Base-by-base conservation (phyloP, 2,113 vertebrate species). In the Otolemur garnettii region DNA sequence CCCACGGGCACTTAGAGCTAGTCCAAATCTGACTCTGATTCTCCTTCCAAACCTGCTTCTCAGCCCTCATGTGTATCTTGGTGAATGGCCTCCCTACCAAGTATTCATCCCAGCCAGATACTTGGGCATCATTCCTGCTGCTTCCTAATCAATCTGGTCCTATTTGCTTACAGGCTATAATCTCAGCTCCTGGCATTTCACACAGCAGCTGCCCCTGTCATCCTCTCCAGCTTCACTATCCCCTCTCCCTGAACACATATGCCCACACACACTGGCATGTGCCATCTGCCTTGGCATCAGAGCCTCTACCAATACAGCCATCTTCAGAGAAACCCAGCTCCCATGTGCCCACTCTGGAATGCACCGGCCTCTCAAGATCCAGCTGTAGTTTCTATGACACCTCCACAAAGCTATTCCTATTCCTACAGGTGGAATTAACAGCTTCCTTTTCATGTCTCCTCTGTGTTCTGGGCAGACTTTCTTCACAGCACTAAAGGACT, bases 251-350 rank as follows among this genome's bases (percentile, higher is more conserved):
- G 22, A 12, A 22, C 7, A 42, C 5, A 7, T 42, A n/a, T 7
- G 33, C 15, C 28, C 30, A 45, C 64, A 69, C 7, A 21, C 17
- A 7, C 4, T 24, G 18, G 77, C 26, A 71, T 7, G 77, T 17
- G 38, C 71, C 3, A 4, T 14, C 35, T 24, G 21, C n/a, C 55
- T 24, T 35, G 3, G 0, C 0, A 30, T 8, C 45, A 38, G 50
- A 17, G 9, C 15, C 60, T 50, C 64, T 30, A 22, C 35, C 26
- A 7, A 28, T 24, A 64, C 24, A 38, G 21, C 33, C 57, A 55
- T 35, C 21, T 89, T 64, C 75, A 17, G 53, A 33, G 55, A 50
- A 69, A 19, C 11, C 10, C 38, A 18, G 22, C 26, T 72, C 38
- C 10, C 19, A 17, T 45, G 57, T 33, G 35, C 53, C 5, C 28